Conservation (phyloP, 2,888 invertebrate species). For the Deroplatys truncata region DNA sequence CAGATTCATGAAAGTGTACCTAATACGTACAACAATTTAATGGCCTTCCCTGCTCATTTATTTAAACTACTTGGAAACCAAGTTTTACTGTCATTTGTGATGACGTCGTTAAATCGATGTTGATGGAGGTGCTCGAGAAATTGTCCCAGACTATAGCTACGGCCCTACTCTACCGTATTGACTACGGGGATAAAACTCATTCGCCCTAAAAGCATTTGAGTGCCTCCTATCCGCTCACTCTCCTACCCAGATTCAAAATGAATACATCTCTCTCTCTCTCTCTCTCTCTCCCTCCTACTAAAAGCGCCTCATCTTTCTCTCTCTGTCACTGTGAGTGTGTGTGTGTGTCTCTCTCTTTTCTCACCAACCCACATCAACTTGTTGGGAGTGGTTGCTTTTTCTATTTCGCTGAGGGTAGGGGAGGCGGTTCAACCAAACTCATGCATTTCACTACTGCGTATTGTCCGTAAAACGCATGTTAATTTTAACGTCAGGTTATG, state of each 20-base stretch:
- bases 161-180: conserved; percentile 34
- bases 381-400: conserved; percentile 23
- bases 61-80: background rate
- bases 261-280: conserved; percentile 20
- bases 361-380: conserved; percentile 19
- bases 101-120: background rate
- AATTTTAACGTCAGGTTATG: conserved; percentile 5
- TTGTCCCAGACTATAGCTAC: conserved; percentile 6
- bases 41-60: background rate
- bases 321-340: conserved; percentile 2
- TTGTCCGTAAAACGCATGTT: conserved; percentile 9
- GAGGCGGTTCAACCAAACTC: background rate
- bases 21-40: background rate
- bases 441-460: background rate
- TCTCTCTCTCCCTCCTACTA: background rate
- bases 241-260: conserved; percentile 29
- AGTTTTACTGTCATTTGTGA: background rate
- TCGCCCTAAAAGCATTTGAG: conserved; percentile 45
- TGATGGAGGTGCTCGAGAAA: background rate
- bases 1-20: too few species aligned
- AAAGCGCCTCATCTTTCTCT: too few species aligned
- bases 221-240: conserved; percentile 35
- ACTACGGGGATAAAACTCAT: conserved; percentile 41
- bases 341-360: conserved; percentile 11
- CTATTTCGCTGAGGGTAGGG: background rate